Percentiles rank a stretch among this genome's conserved stretches.
Conservation (phyloP, 2,113 vertebrate genomes). For the Harpagus bidentatus region DNA sequence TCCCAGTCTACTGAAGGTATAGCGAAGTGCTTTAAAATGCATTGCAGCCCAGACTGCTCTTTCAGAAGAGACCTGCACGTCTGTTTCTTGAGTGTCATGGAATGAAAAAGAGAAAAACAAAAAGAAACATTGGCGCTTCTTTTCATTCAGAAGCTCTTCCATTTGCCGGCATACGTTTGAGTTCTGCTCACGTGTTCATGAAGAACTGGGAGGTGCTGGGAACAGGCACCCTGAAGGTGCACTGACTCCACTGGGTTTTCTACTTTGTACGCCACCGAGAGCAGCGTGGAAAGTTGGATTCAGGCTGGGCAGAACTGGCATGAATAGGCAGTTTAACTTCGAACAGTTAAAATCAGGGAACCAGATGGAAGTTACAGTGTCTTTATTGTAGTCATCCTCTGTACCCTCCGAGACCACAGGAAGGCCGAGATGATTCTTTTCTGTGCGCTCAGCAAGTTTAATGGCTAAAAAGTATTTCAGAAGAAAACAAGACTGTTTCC, state of each 20-base stretch:
- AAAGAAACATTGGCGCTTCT: not conserved
- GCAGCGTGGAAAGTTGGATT: not conserved
- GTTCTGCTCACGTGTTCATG: not conserved
- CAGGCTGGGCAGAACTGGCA: not conserved
- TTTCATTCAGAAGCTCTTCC: not conserved
- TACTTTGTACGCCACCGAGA: rapidly evolving
- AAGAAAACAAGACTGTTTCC: not conserved
- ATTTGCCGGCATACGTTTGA: not conserved
- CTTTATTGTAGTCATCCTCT: not conserved
- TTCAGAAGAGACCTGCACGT: not conserved
- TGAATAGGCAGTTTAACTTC: not conserved
- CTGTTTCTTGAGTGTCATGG: not conserved
- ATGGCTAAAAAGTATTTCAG: not conserved
- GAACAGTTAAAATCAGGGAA: not conserved
- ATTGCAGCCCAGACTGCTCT: not conserved
- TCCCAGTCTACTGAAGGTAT: not conserved
- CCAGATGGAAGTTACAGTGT: not conserved
- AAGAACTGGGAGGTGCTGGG: not conserved
- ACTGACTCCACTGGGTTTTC: not conserved
- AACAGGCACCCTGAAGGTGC: not conserved
- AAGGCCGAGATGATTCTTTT: not conserved
- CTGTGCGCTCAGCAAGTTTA: not conserved
- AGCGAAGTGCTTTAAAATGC: not conserved
- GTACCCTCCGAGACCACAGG: not conserved
- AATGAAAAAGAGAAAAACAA: not conserved